Conservation (phyloP, 2,797 vertebrate genomes). For the Nyctalus aviator region DNA sequence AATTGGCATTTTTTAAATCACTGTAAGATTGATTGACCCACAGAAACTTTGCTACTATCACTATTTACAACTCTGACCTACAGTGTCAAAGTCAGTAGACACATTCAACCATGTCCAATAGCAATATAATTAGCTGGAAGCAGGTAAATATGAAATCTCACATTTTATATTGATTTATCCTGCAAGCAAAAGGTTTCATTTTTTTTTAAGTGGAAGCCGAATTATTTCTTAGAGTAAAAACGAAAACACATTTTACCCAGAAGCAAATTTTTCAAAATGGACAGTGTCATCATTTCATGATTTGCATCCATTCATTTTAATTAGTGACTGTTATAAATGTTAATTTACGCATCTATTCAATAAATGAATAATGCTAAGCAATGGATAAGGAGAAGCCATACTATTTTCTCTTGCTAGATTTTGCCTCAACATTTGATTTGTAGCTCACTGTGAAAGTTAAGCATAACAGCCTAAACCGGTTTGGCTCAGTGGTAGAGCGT, state of each 20-base stretch:
- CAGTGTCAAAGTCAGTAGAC: background rate
- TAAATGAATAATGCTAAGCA: background rate
- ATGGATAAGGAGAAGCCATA: background rate
- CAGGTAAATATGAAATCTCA: background rate
- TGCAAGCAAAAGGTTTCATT: background rate
- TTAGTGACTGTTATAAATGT: background rate
- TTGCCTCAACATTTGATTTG: background rate
- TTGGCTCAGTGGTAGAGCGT: too few relatives aligned
- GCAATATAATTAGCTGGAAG: slow-evolving; percentile 30
- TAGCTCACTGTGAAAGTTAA: background rate
- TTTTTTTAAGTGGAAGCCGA: background rate
- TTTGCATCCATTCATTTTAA: slow-evolving; percentile 17
- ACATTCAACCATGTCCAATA: background rate
- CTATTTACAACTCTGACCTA: slow-evolving; percentile 20
- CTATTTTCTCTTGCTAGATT: background rate
- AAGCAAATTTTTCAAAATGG: background rate
- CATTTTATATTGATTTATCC: slow-evolving; percentile 24
- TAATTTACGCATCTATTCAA: background rate
- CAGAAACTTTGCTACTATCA: background rate
- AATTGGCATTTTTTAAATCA: slow-evolving; percentile 37
- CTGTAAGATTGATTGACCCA: background rate
- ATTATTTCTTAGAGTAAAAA: slow-evolving; percentile 21
- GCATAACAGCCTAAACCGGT: too few relatives aligned
- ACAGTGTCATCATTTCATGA: background rate
- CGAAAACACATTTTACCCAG: background rate